phyloP scores from a whole-genome alignment of 2,888 invertebrate species.

The Tanytarsus gracilentus region DNA sequence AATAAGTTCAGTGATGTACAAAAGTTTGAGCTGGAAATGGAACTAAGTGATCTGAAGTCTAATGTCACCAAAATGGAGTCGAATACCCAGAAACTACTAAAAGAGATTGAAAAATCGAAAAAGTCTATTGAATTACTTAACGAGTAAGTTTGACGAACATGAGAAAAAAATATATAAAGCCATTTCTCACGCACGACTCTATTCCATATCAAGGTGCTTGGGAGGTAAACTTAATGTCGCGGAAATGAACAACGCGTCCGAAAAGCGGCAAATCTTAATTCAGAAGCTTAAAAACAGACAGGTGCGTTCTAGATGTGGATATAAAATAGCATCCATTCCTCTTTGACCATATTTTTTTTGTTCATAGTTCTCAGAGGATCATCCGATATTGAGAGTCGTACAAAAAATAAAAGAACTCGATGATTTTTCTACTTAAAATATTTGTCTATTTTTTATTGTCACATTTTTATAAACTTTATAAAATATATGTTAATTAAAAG shows the following conservation, averaged over 20 bases:
- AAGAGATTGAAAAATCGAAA: slow-evolving; percentile 5
- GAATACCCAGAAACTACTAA: background rate
- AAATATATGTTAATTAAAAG: too few species aligned
- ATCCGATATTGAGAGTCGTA: too few species aligned
- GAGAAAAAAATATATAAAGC: background rate
- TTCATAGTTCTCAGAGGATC: background rate
- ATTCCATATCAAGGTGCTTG: slow-evolving; percentile 1
- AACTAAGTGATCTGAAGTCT: background rate
- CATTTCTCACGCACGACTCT: slow-evolving; percentile 11
- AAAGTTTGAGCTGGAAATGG: slow-evolving; percentile 2
- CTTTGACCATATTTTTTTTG: background rate
- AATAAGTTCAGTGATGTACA: background rate
- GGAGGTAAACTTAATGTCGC: slow-evolving; percentile 18
- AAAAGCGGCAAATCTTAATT: background rate
- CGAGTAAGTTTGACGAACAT: slow-evolving; percentile 8
- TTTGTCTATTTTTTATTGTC: too few species aligned
- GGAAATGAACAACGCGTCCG: slow-evolving; percentile 17
- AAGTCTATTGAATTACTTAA: slow-evolving; percentile 3
- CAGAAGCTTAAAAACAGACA: slow-evolving; percentile 14
- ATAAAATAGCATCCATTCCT: background rate
- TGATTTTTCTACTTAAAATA: too few species aligned
- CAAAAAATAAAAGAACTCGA: too few species aligned
- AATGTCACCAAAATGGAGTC: background rate
- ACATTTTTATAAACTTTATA: too few species aligned
- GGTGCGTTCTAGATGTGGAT: background rate